Base-by-base conservation (phyloP, 2,888 invertebrate species). In the Bombylius major region DNA sequence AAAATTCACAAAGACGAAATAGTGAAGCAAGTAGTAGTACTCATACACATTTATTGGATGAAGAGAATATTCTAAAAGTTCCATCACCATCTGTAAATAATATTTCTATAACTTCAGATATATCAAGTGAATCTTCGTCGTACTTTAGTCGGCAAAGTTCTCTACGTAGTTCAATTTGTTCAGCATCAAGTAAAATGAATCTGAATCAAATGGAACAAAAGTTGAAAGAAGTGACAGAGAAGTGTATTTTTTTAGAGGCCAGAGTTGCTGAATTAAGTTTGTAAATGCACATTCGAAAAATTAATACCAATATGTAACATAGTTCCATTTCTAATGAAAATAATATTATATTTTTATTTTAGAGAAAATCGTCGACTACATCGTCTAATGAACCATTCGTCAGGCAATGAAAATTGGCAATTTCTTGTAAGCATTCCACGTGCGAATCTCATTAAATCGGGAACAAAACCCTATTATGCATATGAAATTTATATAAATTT, bases 401-500 rank as follows among this genome's bases (percentile, higher is more conserved):
- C 39, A 11, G 39, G 7, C 7, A 42, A 42, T 45, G 52, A 52
- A 42, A 44, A 42, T 45, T 13, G 36, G 31, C 23, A 47, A 47
- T 72, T 72, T 61, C 60, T 70, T 14, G 69, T 73, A 11, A 72
- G 70, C 59, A 70, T 74, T 64, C 73, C 73, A 42, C 66, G 69
- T 13, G 65, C 62, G 42, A 50, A 59, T n/a, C 32, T 60, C 9
- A 57, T 58, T 42, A 59, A 57, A 32, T 55, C 58, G 13, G 58
- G 56, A n/a, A 57, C 60, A 50, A 59, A 61, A n/a, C 64, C 62
- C 11, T 70, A 68, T 59, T 70, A 73, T 56, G 65, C 69, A 2
- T 74, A 75, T 47, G 70, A 74, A 55, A 66, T 75, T 31, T 70
- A 73, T 56, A 63, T 73, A n/a, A 72, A 69, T 3, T 71, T 72